Conservation (phyloP, 2,113 vertebrate genomes). For the Oncorhynchus tshawytscha region DNA sequence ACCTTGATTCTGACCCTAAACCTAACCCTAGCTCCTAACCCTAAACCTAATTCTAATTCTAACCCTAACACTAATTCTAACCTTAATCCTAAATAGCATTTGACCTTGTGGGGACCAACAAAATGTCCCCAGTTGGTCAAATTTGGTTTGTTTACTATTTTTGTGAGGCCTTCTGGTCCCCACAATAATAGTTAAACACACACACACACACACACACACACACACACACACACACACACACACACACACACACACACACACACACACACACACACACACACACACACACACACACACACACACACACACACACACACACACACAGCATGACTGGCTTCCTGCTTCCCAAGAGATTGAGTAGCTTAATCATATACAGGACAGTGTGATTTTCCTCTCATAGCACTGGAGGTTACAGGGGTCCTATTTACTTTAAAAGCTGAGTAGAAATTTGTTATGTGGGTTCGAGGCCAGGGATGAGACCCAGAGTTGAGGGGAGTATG, state of each 20-base stretch:
- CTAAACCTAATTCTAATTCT: no score
- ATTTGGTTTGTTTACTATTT: no score
- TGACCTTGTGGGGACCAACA: no score
- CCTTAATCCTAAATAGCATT: no score
- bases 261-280: slow-evolving; percentile 3
- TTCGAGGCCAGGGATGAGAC: background rate
- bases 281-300: background rate
- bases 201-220: no score
- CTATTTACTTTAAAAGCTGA: background rate
- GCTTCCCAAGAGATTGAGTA: slow-evolving; percentile 22
- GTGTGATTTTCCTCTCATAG: slow-evolving; percentile 8
- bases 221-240: background rate
- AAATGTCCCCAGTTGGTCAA: no score
- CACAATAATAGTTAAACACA: no score
- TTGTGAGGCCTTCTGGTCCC: no score
- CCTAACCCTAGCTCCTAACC: no score
- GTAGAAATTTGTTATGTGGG: background rate
- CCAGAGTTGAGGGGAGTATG: background rate
- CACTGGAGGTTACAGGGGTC: background rate
- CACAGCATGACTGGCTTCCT: slow-evolving; percentile 10
- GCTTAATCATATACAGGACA: slow-evolving; percentile 8
- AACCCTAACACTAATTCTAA: no score
- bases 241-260: slow-evolving; percentile 3
- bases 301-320: background rate
- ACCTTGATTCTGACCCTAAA: no score